Evolutionary conservation across 2,113 vertebrate genomes (phyloP).

Genomic region (Jacana jacana): DNA sequence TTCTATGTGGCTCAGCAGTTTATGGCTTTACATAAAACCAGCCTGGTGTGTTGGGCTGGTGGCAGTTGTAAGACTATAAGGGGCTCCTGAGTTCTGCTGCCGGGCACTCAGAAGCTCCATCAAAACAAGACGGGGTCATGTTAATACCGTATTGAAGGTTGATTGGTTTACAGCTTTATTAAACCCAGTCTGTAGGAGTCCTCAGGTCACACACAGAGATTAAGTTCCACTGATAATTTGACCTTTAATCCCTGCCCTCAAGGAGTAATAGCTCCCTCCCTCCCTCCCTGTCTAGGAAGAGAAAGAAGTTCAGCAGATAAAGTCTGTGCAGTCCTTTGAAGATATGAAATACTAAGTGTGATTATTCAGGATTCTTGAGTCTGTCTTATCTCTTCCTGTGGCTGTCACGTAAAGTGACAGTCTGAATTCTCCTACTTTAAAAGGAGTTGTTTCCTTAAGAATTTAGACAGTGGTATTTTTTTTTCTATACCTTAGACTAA

Average conservation of each 20-base stretch:
- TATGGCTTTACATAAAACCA: background rate
- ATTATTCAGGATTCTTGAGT: background rate
- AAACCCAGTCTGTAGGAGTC: background rate
- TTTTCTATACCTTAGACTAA: background rate
- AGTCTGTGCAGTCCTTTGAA: conserved; percentile 1
- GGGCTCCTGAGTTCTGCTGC: background rate
- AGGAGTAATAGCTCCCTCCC: background rate
- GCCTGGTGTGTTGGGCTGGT: background rate
- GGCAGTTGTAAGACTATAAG: background rate
- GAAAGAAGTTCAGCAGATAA: background rate
- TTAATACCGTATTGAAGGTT: background rate
- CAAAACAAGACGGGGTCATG: background rate
- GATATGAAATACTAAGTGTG: background rate
- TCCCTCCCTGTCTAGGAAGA: background rate
- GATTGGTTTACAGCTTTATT: conserved; percentile 21
- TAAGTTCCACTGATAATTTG: background rate
- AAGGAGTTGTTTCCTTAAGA: background rate
- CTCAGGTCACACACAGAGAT: background rate
- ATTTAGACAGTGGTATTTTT: background rate
- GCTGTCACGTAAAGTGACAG: background rate
- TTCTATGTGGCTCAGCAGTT: background rate
- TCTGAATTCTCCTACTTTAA: background rate
- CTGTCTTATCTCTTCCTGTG: background rate
- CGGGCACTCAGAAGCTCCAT: background rate
- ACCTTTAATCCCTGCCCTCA: background rate